Conservation (phyloP, 2,888 invertebrate species). For the Andrena dorsata region DNA sequence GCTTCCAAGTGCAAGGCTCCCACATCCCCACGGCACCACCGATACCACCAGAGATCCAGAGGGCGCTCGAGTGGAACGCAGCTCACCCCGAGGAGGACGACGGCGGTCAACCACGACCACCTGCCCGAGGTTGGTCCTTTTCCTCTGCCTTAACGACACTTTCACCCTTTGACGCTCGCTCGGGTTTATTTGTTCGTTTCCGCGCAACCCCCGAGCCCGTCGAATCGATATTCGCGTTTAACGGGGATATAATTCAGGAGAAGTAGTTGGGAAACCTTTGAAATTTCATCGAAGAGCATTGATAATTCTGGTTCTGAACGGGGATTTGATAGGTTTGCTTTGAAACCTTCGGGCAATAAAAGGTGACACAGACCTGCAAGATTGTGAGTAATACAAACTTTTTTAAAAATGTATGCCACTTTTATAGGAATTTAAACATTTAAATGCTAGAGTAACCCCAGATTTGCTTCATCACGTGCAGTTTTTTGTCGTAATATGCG, state of each 20-base stretch:
- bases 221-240: slow-evolving; percentile 9
- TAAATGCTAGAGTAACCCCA: too few relatives aligned
- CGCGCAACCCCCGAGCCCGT: background rate
- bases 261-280: background rate
- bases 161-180: slow-evolving; percentile 2
- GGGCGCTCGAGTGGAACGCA: slow-evolving; percentile 84
- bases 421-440: too few relatives aligned
- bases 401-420: too few relatives aligned
- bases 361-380: too few relatives aligned
- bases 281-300: background rate
- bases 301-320: background rate
- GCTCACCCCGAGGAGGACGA: slow-evolving; percentile 84
- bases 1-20: slow-evolving; percentile 84
- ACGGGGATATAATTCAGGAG: background rate
- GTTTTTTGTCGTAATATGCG: too few relatives aligned
- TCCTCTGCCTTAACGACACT: slow-evolving; percentile 6
- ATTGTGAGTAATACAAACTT: too few relatives aligned
- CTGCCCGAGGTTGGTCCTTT: slow-evolving; percentile 74
- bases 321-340: background rate
- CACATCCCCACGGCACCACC: slow-evolving; percentile 85
- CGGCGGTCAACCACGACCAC: slow-evolving; percentile 76
- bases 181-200: slow-evolving; percentile 6
- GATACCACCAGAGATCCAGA: slow-evolving; percentile 84
- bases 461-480: too few relatives aligned
- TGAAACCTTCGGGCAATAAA: background rate